Base-by-base conservation (phyloP, 1,140 invertebrate species). In the Cecropterus lyciades region DNA sequence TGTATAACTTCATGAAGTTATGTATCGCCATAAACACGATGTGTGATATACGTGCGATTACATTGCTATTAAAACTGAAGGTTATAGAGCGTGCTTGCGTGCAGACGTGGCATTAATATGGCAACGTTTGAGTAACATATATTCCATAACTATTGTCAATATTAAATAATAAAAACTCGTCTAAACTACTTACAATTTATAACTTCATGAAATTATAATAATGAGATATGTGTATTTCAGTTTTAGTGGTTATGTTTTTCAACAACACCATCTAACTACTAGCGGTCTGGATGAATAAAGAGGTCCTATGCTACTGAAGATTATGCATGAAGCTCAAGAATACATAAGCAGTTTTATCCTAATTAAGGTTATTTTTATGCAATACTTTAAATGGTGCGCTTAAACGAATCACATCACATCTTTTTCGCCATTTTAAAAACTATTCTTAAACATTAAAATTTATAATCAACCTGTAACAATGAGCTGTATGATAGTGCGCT, bases 201-300 rank as follows among this genome's bases (percentile, higher is more conserved):
- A 55, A 75, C 45, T 75, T 65, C 70, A 70, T 72, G 73, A 75
- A 75, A 71, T 70, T 69, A 63, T 7, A 4, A 56, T 7, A 65
- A 49, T 49, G 56, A 60, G 20, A 16, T 48, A 59, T 37, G 27
- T 33, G 27, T 17, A 20, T 48, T 48, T 20, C 10, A 15, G 13
- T 45, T 30, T 48, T 30, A 60, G 27, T 60, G 27, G 45, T 48
- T 46, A 46, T 48, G 30, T 33, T 48, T 27, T 33, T 48, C 43
- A 30, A 59, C 14, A 48, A 48, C 43, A 48, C 56, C 56, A 33
- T 46, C 56, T 59, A 59, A 46, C 43, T 59, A 59, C 43, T 48
- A 59, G 56, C 55, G 20, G 40, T 59, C 56, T 59, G 48, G 45
- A 56, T 43, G 37, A n/a, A 56, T 20, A 24, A 3, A 43, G 15